Evolutionary conservation across 1,140 invertebrate genomes (phyloP), one percentile per base, ranked within the genome.

Genomic region (Sipha flava): DNA sequence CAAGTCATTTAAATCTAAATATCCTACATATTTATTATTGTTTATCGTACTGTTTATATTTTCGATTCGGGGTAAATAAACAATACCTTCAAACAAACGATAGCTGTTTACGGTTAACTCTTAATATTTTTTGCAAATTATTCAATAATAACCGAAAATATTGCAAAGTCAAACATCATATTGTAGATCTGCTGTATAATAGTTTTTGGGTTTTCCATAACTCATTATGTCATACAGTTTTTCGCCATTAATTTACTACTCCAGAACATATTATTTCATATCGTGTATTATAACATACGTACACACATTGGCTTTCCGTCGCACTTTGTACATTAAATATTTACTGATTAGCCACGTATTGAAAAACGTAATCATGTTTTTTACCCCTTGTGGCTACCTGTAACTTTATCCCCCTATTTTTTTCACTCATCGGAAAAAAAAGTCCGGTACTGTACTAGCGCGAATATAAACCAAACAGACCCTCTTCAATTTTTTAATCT

Each of bases 401-500:
- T 77, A 54, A 77, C 73, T 77, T 77, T 77, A 37, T 57, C 26
- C 52, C 73, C 73, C 52, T 4, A 26, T n/a, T 77, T 77, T 77
- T 77, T 43, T 47, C 66, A 34, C 14, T 31, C 72, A 54, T 75
- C 21, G 49, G 6, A 43, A 59, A 75, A 57, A 77, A 70, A 70
- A 70, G 43, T 70, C 49, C 31, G 52, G 34, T 16, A 26, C 73
- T 57, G 29, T 23, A 14, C 1, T 12, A 7, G 54, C 12, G 34
- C 73, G 52, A 54, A 43, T 77, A 77, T 77, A 77, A 59, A 77
- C 73, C 73, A 77, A 77, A 77, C 52, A 77, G 52, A 77, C 73
- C 73, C 73, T 77, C 73, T 77, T 77, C 73, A 77, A 77, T 77
- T 77, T 77, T 77, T 77, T 77, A 77, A 77, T 77, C 73, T 77